phyloP scores from a whole-genome alignment of 2,888 invertebrate species.

The Bhutanitis thaidina region DNA sequence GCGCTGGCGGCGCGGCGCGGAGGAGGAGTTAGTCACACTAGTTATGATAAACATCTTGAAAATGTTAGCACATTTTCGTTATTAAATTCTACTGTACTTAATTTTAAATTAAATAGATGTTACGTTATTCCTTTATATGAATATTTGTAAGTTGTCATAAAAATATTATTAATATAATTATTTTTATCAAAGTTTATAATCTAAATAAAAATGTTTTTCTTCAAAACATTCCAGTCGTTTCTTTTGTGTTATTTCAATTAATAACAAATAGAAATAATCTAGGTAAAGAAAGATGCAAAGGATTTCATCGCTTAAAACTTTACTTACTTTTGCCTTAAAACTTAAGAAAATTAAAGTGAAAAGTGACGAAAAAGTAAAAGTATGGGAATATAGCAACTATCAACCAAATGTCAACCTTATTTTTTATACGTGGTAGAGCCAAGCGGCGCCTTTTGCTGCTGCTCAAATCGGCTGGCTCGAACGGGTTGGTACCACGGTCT shows the following conservation, averaged over 20 bases:
- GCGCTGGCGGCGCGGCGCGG: slow-evolving; percentile 26
- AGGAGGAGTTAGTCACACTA: slow-evolving; percentile 68
- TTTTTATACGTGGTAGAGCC: too few relatives aligned
- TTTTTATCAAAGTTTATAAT: slow-evolving; percentile 82
- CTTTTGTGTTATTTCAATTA: slow-evolving; percentile 9
- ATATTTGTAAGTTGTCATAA: slow-evolving; percentile 80
- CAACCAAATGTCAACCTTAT: too few relatives aligned
- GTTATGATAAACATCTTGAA: slow-evolving; percentile 70
- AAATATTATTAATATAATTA: slow-evolving; percentile 80
- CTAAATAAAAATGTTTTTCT: slow-evolving; percentile 81
- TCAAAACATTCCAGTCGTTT: slow-evolving; percentile 64
- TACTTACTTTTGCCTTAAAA: too few relatives aligned
- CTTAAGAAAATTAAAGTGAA: too few relatives aligned
- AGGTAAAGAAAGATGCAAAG: too few relatives aligned
- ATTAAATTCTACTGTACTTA: slow-evolving; percentile 70
- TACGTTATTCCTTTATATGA: slow-evolving; percentile 79
- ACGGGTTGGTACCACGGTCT: too few relatives aligned
- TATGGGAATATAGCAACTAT: too few relatives aligned
- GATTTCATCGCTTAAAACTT: too few relatives aligned
- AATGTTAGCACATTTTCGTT: slow-evolving; percentile 76
- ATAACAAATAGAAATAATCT: too few relatives aligned
- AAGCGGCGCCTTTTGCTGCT: too few relatives aligned
- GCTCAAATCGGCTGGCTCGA: too few relatives aligned
- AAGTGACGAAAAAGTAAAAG: too few relatives aligned
- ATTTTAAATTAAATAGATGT: slow-evolving; percentile 76